Percentiles rank a stretch among this genome's conserved stretches.
phyloP scores from a whole-genome alignment of 2,113 vertebrate species.

The Pygoscelis adeliae region DNA sequence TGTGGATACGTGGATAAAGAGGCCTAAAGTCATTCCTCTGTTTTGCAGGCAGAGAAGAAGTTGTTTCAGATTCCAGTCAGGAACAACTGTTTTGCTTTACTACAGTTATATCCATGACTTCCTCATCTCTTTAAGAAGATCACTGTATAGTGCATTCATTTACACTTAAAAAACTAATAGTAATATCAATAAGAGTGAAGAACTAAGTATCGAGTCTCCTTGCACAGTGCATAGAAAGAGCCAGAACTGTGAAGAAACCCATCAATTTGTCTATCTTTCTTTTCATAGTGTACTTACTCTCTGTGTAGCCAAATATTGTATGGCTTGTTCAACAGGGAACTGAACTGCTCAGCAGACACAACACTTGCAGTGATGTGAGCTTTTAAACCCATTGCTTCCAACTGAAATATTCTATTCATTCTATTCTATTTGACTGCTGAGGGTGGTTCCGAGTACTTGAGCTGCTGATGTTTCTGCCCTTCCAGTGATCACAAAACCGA shows the following conservation, averaged over 20 bases:
- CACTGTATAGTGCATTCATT: neutral
- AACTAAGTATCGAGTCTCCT: neutral
- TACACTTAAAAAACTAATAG: neutral
- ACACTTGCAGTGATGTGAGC: neutral
- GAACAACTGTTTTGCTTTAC: neutral
- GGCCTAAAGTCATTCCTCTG: neutral
- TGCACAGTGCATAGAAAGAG: neutral
- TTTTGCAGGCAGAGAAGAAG: neutral
- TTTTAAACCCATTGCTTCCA: neutral
- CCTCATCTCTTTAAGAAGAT: neutral
- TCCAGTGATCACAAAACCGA: neutral
- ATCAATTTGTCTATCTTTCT: neutral
- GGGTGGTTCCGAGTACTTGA: fast-evolving
- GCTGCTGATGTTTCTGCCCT: neutral
- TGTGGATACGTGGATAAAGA: neutral
- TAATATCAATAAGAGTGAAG: neutral
- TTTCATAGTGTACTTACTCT: neutral
- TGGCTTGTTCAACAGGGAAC: neutral
- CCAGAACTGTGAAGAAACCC: neutral
- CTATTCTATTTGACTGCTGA: neutral
- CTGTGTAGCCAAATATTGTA: neutral
- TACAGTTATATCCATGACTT: neutral
- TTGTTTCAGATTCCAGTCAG: neutral
- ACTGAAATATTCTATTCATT: neutral
- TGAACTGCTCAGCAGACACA: neutral